These are phyloP conservation scores for Pheosia tremula DNA, from an alignment of 2,888 invertebrate genomes.

Conservation along the genomic window DNA sequence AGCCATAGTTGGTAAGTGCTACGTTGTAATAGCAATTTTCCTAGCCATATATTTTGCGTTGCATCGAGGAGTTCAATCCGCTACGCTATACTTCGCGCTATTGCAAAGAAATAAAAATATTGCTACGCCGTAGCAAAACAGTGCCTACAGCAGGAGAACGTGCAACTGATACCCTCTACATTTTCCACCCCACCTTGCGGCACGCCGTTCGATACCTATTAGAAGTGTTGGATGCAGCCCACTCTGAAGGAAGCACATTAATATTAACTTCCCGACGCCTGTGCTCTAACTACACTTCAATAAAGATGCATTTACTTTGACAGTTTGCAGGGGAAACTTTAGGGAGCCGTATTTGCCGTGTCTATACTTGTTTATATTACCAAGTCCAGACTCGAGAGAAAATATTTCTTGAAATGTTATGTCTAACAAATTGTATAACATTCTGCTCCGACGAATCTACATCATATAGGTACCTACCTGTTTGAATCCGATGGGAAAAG, in stretches of 20 bases:
- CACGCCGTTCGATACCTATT: conserved; percentile 17
- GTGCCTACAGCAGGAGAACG: not conserved
- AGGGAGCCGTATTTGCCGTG: not conserved
- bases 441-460: no score
- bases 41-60: not conserved
- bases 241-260: conserved; percentile 32
- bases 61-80: not conserved
- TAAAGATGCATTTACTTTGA: conserved; percentile 28
- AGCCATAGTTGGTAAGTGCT: not conserved
- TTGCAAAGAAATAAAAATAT: not conserved
- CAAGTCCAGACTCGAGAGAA: no score
- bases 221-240: conserved; percentile 13
- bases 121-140: not conserved
- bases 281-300: conserved; percentile 26
- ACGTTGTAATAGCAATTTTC: not conserved
- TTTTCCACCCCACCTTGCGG: not conserved
- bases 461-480: not conserved
- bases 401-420: no score
- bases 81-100: no score
- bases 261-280: conserved; percentile 39
- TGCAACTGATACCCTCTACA: not conserved
- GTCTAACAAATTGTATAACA: no score
- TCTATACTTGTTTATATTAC: no score
- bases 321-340: conserved; percentile 17
- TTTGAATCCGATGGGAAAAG: conserved; percentile 13